These are phyloP conservation scores for Tenthredo notha DNA, from an alignment of 2,888 invertebrate genomes.

Conservation along the genomic window DNA sequence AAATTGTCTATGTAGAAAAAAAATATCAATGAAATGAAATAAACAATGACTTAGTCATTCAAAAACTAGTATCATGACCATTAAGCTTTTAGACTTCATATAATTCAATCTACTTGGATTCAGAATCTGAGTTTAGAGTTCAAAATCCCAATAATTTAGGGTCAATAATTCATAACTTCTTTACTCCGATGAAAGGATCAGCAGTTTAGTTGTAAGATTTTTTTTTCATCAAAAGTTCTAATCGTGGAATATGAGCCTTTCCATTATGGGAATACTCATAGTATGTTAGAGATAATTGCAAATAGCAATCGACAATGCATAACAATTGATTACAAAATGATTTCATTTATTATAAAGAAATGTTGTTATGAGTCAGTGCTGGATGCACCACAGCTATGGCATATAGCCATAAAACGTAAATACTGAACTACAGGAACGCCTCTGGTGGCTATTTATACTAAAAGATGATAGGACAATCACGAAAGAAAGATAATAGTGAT, in stretches of 20 bases:
- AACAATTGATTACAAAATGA: slow-evolving; percentile 25
- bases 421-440: slow-evolving; percentile 40
- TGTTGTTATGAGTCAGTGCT: not conserved
- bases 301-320: not conserved
- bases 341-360: slow-evolving; percentile 44
- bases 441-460: slow-evolving; percentile 17
- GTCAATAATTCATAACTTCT: not conserved
- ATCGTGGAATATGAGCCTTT: not conserved
- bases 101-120: not conserved
- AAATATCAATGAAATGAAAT: too few species aligned
- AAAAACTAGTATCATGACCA: too few species aligned
- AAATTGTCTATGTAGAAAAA: too few species aligned
- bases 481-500: not conserved
- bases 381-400: not conserved
- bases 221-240: not conserved
- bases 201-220: not conserved
- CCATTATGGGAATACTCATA: not conserved
- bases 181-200: not conserved
- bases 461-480: slow-evolving; percentile 5
- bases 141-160: not conserved
- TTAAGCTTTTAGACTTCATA: too few species aligned
- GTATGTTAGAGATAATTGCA: not conserved
- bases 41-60: too few species aligned
- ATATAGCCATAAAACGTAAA: slow-evolving; percentile 1
- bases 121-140: not conserved